Conservation (phyloP, 2,797 vertebrate species). For the Podarcis siculus region DNA sequence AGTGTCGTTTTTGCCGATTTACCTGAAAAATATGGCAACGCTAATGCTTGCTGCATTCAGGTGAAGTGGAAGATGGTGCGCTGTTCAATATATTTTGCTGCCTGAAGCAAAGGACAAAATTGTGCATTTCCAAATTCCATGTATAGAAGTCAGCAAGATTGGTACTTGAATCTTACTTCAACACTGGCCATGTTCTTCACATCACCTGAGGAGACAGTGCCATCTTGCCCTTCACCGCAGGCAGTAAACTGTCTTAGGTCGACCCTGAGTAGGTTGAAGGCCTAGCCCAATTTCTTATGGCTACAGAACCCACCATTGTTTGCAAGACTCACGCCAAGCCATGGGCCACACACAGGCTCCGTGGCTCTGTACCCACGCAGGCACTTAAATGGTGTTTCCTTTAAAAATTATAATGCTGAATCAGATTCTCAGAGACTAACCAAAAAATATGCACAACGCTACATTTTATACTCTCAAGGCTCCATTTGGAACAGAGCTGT, state of each 20-base stretch:
- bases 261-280: constrained; percentile 46
- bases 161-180: too few relatives aligned
- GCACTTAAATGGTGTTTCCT: neutral
- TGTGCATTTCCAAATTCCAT: too few relatives aligned
- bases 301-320: constrained; percentile 57
- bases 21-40: too few relatives aligned
- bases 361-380: constrained; percentile 58
- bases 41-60: too few relatives aligned
- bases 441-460: constrained; percentile 55
- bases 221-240: neutral
- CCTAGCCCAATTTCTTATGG: constrained; percentile 25
- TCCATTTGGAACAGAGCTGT: constrained; percentile 42
- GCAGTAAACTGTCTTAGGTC: neutral
- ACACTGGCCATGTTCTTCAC: too few relatives aligned
- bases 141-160: too few relatives aligned
- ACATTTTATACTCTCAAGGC: constrained; percentile 49
- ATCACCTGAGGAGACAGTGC: neutral
- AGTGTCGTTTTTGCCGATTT: too few relatives aligned
- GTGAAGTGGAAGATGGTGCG: too few relatives aligned
- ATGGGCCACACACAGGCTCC: constrained; percentile 50
- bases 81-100: too few relatives aligned
- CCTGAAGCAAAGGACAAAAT: too few relatives aligned
- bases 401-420: constrained; percentile 50
- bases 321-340: constrained; percentile 48
- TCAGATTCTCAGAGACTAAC: constrained; percentile 49